Percentiles rank a stretch among this genome's conserved stretches.
Conservation (phyloP, 53 echinoderm and acorn worm species). For the Echinarachnius parma region DNA sequence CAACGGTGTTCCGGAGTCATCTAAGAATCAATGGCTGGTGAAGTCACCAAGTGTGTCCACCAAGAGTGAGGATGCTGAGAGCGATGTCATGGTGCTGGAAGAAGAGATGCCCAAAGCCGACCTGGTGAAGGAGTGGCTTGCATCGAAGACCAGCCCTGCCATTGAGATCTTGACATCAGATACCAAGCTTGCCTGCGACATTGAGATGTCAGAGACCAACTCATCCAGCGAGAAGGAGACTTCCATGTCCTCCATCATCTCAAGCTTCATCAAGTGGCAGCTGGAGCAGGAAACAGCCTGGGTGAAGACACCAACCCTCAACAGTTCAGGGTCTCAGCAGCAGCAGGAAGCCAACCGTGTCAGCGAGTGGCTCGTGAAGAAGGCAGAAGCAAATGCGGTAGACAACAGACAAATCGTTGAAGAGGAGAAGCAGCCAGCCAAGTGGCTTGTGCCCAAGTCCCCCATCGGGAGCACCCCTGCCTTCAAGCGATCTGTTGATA, state of each 20-base stretch:
- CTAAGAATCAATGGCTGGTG: constrained; percentile 33
- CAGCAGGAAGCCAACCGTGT: constrained; percentile 5
- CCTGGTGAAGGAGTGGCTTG: constrained; percentile 21
- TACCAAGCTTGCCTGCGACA: no score
- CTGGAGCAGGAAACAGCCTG: constrained; percentile 1
- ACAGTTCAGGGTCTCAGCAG: not conserved
- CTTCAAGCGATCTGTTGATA: not conserved
- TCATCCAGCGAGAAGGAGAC: constrained; percentile 6
- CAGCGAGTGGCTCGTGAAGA: constrained; percentile 18
- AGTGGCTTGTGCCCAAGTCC: constrained; percentile 21
- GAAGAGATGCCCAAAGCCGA: constrained; percentile 19
- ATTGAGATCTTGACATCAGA: no score
- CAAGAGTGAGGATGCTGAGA: not conserved
- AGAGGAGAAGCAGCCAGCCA: not conserved
- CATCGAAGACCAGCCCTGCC: constrained; percentile 14
- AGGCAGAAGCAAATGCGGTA: not conserved
- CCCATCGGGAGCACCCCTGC: not conserved
- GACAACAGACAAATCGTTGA: constrained; percentile 10
- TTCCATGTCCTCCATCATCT: constrained; percentile 9
- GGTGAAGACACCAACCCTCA: constrained; percentile 10
- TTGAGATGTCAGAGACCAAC: no score
- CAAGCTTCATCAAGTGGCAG: constrained; percentile 30
- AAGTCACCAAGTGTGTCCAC: not conserved
- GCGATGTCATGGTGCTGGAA: not conserved
- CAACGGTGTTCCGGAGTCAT: constrained; percentile 15